phyloP scores from a whole-genome alignment of 2,888 invertebrate genomes.

The Leptopilina drosophilae region DNA sequence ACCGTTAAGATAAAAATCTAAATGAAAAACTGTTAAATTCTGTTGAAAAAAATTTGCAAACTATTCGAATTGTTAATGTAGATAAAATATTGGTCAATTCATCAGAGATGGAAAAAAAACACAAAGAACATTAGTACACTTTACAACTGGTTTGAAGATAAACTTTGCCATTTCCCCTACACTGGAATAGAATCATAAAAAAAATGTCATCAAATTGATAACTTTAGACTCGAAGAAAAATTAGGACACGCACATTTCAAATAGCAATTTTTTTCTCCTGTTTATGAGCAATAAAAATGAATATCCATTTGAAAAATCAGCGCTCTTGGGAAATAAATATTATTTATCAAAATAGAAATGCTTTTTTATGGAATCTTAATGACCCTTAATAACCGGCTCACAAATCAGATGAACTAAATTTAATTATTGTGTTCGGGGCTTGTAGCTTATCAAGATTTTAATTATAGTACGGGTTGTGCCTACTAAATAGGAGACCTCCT shows the following conservation, averaged over 20 bases:
- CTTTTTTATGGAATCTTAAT: no score
- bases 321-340: not conserved
- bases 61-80: no score
- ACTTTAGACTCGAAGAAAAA: not conserved
- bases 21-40: no score
- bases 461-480: no score
- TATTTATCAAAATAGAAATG: not conserved
- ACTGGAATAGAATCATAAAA: not conserved
- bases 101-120: not conserved
- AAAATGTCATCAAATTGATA: not conserved
- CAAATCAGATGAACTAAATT: no score
- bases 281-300: slow-evolving; percentile 1
- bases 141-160: not conserved
- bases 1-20: no score
- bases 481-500: no score
- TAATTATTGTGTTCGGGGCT: no score
- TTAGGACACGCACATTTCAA: not conserved
- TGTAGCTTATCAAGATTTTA: no score
- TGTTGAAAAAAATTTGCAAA: no score
- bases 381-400: no score
- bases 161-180: not conserved
- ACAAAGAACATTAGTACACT: not conserved
- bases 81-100: not conserved
- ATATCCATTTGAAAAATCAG: not conserved
- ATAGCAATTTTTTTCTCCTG: not conserved